Conservation (phyloP, 2,797 vertebrate genomes). For the Streptopelia turtur region DNA sequence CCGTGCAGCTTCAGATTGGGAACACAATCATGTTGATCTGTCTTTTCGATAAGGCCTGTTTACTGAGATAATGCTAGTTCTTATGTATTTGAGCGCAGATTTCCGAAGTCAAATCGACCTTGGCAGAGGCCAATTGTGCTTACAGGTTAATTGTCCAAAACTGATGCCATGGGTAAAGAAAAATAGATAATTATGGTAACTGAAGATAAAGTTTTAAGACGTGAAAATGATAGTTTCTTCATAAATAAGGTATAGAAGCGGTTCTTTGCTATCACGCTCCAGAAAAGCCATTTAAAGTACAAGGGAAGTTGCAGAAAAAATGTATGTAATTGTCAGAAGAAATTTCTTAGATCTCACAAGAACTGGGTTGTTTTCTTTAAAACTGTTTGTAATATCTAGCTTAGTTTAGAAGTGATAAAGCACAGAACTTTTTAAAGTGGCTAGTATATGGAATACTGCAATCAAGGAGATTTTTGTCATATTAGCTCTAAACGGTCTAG, state of each 20-base stretch:
- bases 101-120: background rate
- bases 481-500: background rate
- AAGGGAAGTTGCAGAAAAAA: background rate
- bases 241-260: background rate
- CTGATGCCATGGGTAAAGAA: background rate
- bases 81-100: background rate
- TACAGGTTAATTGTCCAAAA: background rate
- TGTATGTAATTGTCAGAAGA: background rate
- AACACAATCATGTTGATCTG: background rate
- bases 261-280: background rate
- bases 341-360: background rate
- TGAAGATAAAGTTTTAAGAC: background rate
- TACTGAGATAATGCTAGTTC: background rate
- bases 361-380: background rate
- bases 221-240: background rate
- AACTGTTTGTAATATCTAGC: background rate
- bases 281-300: background rate
- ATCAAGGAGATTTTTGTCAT: background rate
- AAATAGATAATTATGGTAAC: background rate
- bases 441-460: background rate
- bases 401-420: background rate
- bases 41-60: background rate
- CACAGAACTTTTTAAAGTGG: background rate
- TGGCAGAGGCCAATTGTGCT: background rate
- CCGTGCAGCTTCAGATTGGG: background rate